Evolutionary conservation across 64 coral and sea anemone species (phyloP).

Genomic region (Astreopora myriophthalma): DNA sequence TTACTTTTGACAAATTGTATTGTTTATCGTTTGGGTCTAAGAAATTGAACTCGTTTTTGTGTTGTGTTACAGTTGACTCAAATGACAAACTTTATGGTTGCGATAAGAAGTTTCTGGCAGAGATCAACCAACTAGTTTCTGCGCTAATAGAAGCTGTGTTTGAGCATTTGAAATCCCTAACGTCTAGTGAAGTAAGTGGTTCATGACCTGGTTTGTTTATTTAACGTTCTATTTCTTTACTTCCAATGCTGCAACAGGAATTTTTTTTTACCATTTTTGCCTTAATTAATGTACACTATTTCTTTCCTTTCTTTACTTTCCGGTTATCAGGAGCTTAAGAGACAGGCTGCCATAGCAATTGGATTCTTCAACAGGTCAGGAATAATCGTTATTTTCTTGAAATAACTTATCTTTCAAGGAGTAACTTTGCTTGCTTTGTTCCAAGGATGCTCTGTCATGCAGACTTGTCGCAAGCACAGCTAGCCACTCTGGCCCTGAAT

Average conservation of each 20-base stretch:
- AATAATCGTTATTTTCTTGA: too few species aligned
- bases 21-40: too few species aligned
- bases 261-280: too few species aligned
- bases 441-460: constrained; percentile 85
- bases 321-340: constrained; percentile 67
- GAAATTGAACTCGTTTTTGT: background rate
- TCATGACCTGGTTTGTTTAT: too few species aligned
- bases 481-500: constrained; percentile 74
- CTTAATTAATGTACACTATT: too few species aligned
- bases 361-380: constrained; percentile 95
- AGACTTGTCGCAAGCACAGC: constrained; percentile 55
- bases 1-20: too few species aligned
- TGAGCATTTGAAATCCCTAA: constrained; percentile 79
- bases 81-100: constrained; percentile 93
- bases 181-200: constrained; percentile 72
- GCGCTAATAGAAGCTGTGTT: constrained; percentile 84
- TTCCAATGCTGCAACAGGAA: too few species aligned
- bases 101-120: constrained; percentile 93
- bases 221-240: too few species aligned
- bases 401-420: too few species aligned
- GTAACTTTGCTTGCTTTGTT: too few species aligned
- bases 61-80: constrained; percentile 73
- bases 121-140: constrained; percentile 76
- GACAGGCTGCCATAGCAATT: constrained; percentile 85
- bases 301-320: background rate